Conservation (phyloP, 2,888 invertebrate species). For the Phragmatobia fuliginosa region DNA sequence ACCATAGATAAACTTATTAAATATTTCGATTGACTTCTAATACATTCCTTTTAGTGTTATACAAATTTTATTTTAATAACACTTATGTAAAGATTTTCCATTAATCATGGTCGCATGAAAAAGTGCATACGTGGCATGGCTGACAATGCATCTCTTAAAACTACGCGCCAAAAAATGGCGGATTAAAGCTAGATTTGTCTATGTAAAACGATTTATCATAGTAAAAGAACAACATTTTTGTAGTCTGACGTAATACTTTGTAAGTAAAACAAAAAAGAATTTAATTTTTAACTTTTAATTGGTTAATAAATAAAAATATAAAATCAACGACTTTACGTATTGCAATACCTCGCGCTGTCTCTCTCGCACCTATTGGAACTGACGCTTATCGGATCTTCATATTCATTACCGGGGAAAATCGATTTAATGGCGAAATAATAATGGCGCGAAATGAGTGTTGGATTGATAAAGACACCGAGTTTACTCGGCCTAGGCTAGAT, state of each 20-base stretch:
- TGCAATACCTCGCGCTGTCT: neutral
- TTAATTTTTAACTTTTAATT: neutral
- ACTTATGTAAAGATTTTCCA: no score
- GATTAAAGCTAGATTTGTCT: neutral
- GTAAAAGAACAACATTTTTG: neutral
- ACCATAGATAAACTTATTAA: neutral
- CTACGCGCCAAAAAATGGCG: neutral
- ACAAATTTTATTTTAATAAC: neutral
- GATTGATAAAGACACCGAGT: neutral
- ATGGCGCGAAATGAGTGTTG: constrained; percentile 1
- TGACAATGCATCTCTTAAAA: neutral
- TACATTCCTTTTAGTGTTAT: neutral
- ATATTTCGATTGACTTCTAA: neutral
- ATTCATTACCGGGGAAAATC: neutral
- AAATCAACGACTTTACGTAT: constrained; percentile 1
- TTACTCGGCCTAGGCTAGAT: neutral
- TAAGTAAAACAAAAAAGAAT: neutral
- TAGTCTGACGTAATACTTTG: neutral
- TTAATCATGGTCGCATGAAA: no score
- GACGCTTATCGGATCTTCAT: neutral
- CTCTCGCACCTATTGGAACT: neutral
- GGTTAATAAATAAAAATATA: constrained; percentile 7
- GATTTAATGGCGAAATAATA: constrained; percentile 1
- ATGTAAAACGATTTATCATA: neutral
- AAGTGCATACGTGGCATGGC: neutral